Percentiles rank a stretch among this genome's conserved stretches.
These are phyloP conservation scores for Resseliella maxima DNA, from an alignment of 2,888 invertebrate species.

Conservation along the genomic window DNA sequence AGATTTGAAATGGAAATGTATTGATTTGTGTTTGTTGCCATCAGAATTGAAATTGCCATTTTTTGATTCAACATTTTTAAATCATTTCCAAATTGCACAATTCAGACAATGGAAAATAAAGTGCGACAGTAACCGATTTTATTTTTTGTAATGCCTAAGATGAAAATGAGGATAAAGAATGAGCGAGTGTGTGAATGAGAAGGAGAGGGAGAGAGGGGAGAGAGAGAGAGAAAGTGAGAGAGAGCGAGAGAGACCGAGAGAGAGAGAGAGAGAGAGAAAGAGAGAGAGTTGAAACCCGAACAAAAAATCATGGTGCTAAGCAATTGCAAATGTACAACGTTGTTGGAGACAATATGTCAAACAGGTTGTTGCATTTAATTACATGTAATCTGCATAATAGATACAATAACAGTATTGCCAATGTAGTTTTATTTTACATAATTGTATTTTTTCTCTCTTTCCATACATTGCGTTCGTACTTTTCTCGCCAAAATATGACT, in stretches of 20 bases:
- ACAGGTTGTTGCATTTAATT: constrained; percentile 44
- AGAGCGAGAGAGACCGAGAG: too few species aligned
- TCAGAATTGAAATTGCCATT: too few species aligned
- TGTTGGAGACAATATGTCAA: constrained; percentile 44
- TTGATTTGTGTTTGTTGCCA: too few species aligned
- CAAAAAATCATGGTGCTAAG: constrained; percentile 27
- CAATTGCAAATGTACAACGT: not conserved
- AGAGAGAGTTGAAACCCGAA: not conserved
- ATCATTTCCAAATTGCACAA: too few species aligned
- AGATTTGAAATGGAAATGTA: too few species aligned
- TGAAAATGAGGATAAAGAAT: too few species aligned
- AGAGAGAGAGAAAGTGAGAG: not conserved
- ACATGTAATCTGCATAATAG: constrained; percentile 51
- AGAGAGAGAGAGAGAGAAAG: not conserved
- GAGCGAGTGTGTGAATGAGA: too few species aligned
- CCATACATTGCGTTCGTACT: not conserved
- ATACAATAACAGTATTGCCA: constrained; percentile 12
- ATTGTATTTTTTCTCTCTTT: not conserved
- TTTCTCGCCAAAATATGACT: not conserved
- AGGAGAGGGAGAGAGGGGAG: not conserved
- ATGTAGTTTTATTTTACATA: constrained; percentile 18
- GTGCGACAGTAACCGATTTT: too few species aligned
- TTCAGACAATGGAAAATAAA: too few species aligned
- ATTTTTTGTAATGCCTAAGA: too few species aligned
- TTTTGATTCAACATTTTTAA: too few species aligned